These are phyloP conservation scores for Kryptolebias ocellatus DNA, from an alignment of 2,797 vertebrate genomes.

Conservation along the genomic window DNA sequence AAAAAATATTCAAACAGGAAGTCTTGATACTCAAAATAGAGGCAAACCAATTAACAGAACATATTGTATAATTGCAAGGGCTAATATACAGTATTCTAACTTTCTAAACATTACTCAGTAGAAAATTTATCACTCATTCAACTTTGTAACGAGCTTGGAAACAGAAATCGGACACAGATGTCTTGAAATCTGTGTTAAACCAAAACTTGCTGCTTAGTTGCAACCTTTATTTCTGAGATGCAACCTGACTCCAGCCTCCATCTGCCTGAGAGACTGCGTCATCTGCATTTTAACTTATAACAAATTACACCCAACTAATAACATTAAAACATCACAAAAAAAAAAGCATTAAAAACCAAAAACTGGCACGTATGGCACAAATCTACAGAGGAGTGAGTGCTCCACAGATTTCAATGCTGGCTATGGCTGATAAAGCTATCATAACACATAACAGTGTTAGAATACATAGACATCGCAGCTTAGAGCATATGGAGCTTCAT, in stretches of 20 bases:
- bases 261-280: background rate
- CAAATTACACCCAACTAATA: background rate
- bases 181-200: background rate
- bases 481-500: background rate
- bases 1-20: background rate
- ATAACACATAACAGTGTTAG: background rate
- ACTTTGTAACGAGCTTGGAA: background rate
- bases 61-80: too few species aligned
- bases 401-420: background rate
- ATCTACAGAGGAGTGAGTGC: background rate
- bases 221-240: background rate
- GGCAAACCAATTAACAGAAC: too few species aligned
- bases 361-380: background rate
- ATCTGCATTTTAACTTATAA: background rate
- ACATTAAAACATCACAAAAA: background rate
- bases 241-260: background rate
- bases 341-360: background rate
- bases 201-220: background rate
- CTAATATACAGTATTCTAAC: background rate
- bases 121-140: background rate
- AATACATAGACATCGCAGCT: background rate
- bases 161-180: background rate
- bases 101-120: background rate
- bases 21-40: too few species aligned
- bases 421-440: background rate